Conservation (phyloP, 2,797 vertebrate genomes). For the Xyrichtys novacula region DNA sequence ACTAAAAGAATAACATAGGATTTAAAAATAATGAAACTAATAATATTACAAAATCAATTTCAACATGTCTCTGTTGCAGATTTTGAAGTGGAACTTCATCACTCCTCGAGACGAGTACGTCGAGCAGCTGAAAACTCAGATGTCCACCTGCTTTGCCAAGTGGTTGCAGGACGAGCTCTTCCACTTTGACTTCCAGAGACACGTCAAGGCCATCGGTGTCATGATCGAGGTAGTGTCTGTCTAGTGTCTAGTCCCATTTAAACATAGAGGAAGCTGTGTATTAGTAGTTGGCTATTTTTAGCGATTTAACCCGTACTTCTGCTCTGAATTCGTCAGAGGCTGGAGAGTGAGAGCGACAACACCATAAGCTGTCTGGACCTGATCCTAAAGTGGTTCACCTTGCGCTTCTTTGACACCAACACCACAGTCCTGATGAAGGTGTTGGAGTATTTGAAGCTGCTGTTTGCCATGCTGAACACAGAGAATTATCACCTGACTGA, state of each 20-base stretch:
- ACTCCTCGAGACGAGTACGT: slow-evolving; percentile 97
- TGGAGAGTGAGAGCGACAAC: slow-evolving; percentile 94
- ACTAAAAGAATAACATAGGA: no score
- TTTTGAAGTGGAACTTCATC: slow-evolving; percentile 98
- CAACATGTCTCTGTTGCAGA: slow-evolving; percentile 75
- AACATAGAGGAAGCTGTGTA: not conserved
- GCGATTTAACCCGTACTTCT: not conserved
- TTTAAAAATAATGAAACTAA: no score
- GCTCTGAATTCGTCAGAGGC: slow-evolving; percentile 81
- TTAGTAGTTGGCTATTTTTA: not conserved
- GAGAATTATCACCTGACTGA: slow-evolving; percentile 96
- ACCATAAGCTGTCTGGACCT: slow-evolving; percentile 94
- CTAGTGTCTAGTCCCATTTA: not conserved
- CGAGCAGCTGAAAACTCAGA: slow-evolving; percentile 96
- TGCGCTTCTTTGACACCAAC: slow-evolving; percentile 98
- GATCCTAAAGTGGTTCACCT: slow-evolving; percentile 96
- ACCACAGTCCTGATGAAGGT: slow-evolving; percentile 97
- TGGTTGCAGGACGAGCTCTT: slow-evolving; percentile 98
- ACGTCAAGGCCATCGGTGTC: slow-evolving; percentile 93
- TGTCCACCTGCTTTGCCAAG: slow-evolving; percentile 92
- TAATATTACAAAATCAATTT: no score
- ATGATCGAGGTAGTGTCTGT: slow-evolving; percentile 91
- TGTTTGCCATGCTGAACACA: slow-evolving; percentile 91
- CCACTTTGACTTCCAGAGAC: slow-evolving; percentile 97
- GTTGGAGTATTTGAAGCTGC: slow-evolving; percentile 95